Evolutionary conservation across 92 coral and sea anemone genomes (phyloP).

Genomic region (Umimayanthus chanpuru): DNA sequence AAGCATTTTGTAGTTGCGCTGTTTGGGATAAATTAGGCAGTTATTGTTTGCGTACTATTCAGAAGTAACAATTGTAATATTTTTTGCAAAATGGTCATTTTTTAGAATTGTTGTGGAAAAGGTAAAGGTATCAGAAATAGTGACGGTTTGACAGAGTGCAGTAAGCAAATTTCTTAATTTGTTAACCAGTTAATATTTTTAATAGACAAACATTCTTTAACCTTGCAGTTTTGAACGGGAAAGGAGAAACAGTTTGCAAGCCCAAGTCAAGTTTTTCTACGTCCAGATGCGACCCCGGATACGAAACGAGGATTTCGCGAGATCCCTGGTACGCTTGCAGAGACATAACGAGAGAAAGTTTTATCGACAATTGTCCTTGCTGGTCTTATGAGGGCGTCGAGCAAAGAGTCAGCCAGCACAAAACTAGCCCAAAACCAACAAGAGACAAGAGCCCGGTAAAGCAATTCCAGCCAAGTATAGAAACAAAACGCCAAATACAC

Average conservation of each 20-base stretch:
- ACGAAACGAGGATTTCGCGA: not conserved
- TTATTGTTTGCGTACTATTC: no score
- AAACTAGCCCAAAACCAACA: not conserved
- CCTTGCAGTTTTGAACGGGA: not conserved
- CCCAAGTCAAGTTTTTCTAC: not conserved
- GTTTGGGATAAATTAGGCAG: no score
- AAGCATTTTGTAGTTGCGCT: no score
- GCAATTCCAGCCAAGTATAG: not conserved
- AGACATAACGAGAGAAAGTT: slow-evolving; percentile 33
- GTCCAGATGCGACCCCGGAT: not conserved
- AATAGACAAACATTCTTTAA: no score
- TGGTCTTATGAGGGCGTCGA: slow-evolving; percentile 31
- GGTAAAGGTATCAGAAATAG: no score
- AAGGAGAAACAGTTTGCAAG: not conserved
- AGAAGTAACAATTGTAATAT: no score
- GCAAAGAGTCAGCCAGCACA: not conserved
- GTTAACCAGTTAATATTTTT: not conserved
- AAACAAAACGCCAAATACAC: not conserved
- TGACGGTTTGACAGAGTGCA: no score
- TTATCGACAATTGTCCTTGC: not conserved
- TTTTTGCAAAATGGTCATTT: no score
- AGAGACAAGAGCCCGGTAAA: not conserved
- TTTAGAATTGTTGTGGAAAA: no score
- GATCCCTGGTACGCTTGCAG: slow-evolving; percentile 24
- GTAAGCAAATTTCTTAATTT: no score